A percentile compares a stretch with the other conserved stretches of the same genome.
Evolutionary conservation across 2,113 vertebrate species (phyloP).

Genomic region (Taurulus bubalis): DNA sequence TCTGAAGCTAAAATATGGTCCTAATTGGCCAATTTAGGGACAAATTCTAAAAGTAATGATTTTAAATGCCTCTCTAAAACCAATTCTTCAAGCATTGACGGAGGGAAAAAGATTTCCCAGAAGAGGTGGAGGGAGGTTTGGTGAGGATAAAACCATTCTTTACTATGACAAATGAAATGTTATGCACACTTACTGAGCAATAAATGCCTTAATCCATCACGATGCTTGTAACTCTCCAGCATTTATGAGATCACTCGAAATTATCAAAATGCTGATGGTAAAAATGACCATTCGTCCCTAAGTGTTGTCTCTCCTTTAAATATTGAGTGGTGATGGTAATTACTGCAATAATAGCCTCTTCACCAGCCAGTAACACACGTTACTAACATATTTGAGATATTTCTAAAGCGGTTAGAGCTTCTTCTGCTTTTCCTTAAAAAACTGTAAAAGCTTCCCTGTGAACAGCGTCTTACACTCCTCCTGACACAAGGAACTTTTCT

Average conservation of each 20-base stretch:
- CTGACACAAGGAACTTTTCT: slow-evolving; percentile 11
- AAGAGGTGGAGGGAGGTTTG: slow-evolving; percentile 19
- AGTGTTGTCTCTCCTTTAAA: slow-evolving; percentile 11
- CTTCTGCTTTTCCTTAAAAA: slow-evolving; percentile 23
- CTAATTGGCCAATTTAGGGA: slow-evolving; percentile 72
- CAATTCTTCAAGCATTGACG: slow-evolving; percentile 37
- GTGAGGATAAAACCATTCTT: slow-evolving; percentile 39
- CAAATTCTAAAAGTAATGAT: slow-evolving; percentile 53
- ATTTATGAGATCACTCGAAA: slow-evolving; percentile 37
- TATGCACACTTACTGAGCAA: slow-evolving; percentile 27
- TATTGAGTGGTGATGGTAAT: slow-evolving; percentile 17
- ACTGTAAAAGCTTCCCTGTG: slow-evolving; percentile 9
- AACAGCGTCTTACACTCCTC: slow-evolving; percentile 23
- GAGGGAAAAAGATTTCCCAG: slow-evolving; percentile 29
- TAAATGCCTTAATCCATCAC: slow-evolving; percentile 50
- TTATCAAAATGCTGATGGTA: slow-evolving; percentile 14
- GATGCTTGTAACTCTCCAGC: slow-evolving; percentile 11
- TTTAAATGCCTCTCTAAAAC: slow-evolving; percentile 58
- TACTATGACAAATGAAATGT: slow-evolving; percentile 32
- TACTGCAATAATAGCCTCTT: slow-evolving; percentile 12
- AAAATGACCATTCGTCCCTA: slow-evolving; percentile 12
- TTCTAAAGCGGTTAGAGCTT: slow-evolving; percentile 7
- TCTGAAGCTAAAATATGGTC: slow-evolving; percentile 58
- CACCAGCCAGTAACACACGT: neutral
- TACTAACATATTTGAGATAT: neutral